Evolutionary conservation across 2,888 invertebrate species (phyloP).

Genomic region (Halictus ligatus): DNA sequence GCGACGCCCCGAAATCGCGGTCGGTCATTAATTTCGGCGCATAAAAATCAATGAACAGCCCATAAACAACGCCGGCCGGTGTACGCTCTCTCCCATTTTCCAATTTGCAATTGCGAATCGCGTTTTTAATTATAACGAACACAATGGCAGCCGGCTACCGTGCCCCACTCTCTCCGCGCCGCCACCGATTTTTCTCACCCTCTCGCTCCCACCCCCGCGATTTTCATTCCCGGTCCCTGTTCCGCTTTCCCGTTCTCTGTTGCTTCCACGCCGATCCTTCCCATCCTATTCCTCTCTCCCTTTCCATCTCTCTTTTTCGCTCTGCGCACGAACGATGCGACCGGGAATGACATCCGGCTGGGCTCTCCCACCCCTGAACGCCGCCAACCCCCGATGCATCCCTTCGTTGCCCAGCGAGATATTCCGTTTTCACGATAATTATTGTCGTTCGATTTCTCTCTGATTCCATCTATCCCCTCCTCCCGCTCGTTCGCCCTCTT

Average conservation of each 20-base stretch:
- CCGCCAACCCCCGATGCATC: conserved; percentile 52
- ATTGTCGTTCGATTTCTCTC: conserved; percentile 81
- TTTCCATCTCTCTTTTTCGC: conserved; percentile 41
- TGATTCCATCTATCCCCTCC: conserved; percentile 49
- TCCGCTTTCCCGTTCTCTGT: background rate
- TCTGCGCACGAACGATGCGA: conserved; percentile 65
- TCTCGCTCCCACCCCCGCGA: background rate
- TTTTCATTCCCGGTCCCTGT: conserved; percentile 34
- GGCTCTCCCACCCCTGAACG: conserved; percentile 71
- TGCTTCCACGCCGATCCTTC: background rate
- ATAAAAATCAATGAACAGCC: conserved; percentile 84
- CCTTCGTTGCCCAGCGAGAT: conserved; percentile 76
- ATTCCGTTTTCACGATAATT: conserved; percentile 83
- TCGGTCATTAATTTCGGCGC: conserved; percentile 83
- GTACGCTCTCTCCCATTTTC: conserved; percentile 81
- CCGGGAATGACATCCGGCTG: conserved; percentile 82
- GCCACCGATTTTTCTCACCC: conserved; percentile 52
- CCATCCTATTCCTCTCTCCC: conserved; percentile 23
- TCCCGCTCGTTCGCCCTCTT: conserved; percentile 16
- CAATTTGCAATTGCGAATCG: conserved; percentile 85
- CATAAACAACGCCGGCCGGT: conserved; percentile 80
- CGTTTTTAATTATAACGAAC: conserved; percentile 85
- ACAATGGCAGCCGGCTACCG: conserved; percentile 80
- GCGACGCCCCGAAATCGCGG: conserved; percentile 81
- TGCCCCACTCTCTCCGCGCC: background rate